Base-by-base conservation (phyloP, 1,140 invertebrate species). In the Lepidurus packardi region DNA sequence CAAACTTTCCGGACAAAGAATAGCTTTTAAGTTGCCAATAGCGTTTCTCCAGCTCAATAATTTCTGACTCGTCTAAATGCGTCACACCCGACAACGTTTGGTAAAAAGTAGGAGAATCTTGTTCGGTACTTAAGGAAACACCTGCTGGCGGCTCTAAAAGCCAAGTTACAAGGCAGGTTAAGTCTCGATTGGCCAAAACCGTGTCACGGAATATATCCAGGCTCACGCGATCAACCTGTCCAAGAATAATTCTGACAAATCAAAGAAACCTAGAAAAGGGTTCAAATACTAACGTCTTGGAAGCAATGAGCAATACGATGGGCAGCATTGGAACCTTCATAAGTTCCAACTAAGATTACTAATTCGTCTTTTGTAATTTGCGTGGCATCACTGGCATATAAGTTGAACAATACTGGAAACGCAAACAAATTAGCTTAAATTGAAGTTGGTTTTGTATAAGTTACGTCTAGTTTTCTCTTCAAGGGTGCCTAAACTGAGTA, bases 61-160 rank as follows among this genome's bases (percentile, higher is more conserved):
- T 95, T 83, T 96, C 94, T 43, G 84, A 84, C 83, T 91, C 90
- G 82, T 90, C 88, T 86, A 91, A 87, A 85, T 96, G 94, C 76
- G 94, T 96, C 21, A 96, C 94, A 44, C 94, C 94, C 78, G 94
- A 93, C 24, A 96, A 85, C 41, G 93, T 95, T 84, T 96, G 94
- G 83, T 95, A 96, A 83, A 96, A 96, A 1, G 93, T 95, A 4
- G 94, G 94, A 16, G 93, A 94, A 83, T 95, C 93, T 81, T 91
- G 86, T 82, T 95, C 93, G 79, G 92, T 92, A 21, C 90, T 91
- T 0, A 94, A 85, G 73, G 89, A 90, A 11, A 92, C 85, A 44
- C 84, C 89, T 81, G 87, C 88, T 10, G 89, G 88, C 80, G 93
- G 91, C n/a, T 78, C 83, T 13, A 96, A 83, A 43, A 95, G 85